Conservation (phyloP, 2,113 vertebrate species). For the Ptyas mucosa region DNA sequence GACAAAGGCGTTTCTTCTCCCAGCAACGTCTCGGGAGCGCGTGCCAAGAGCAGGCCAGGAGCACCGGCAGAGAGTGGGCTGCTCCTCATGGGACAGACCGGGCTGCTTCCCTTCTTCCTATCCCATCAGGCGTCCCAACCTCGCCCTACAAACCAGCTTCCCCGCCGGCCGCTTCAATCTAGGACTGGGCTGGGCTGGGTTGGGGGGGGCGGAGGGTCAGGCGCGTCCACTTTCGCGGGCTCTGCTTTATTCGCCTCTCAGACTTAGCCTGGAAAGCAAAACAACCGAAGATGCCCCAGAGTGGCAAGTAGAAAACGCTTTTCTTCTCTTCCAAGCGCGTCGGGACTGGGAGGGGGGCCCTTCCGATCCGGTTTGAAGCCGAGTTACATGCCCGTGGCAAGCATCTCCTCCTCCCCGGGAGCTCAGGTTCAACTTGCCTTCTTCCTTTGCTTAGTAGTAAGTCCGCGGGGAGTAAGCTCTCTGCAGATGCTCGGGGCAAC, state of each 20-base stretch:
- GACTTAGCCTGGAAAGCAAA: background rate
- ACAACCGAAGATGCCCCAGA: background rate
- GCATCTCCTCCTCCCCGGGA: background rate
- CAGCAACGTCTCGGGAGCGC: fast-evolving
- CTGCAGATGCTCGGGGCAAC: background rate
- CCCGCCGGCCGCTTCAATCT: background rate
- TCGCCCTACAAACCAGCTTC: background rate
- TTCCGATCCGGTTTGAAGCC: background rate
- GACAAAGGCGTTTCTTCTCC: background rate
- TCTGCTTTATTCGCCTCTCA: background rate
- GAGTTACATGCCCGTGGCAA: background rate
- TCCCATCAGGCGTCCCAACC: background rate
- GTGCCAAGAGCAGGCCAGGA: background rate
- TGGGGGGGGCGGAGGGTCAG: background rate
- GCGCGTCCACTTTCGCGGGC: background rate
- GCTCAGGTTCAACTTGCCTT: background rate
- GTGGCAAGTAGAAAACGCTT: background rate
- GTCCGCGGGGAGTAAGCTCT: background rate
- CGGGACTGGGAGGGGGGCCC: background rate
- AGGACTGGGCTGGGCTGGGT: background rate
- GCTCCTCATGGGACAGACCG: background rate
- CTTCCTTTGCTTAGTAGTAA: background rate
- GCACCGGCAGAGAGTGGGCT: background rate
- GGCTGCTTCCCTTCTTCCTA: background rate
- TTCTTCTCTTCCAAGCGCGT: too few relatives aligned